A percentile compares a stretch with the other conserved stretches of the same genome.
Conservation (phyloP, 2,888 invertebrate species). For the Lepidocyrtinus sp. region DNA sequence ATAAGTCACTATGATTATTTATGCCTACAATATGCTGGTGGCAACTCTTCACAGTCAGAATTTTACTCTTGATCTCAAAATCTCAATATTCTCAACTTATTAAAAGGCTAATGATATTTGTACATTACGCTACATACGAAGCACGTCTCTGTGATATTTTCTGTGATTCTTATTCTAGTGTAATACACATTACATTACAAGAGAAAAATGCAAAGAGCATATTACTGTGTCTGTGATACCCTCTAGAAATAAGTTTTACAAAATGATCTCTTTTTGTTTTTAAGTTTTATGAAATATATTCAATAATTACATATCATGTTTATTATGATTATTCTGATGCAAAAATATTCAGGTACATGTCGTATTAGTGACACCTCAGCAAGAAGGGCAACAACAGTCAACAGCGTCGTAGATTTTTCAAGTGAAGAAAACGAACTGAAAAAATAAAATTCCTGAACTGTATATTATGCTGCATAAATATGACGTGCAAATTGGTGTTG, state of each 20-base stretch:
- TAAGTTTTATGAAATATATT: not conserved
- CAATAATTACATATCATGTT: no score
- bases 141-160: not conserved
- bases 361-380: conserved; percentile 48
- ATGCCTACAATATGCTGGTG: no score
- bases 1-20: conserved; percentile 25
- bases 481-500: not conserved
- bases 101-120: no score
- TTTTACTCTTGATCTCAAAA: no score
- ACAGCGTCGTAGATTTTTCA: not conserved
- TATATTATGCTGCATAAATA: not conserved
- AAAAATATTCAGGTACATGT: conserved; percentile 59
- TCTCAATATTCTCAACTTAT: no score
- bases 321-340: conserved; percentile 49
- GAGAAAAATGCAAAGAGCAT: no score
- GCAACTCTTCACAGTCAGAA: no score
- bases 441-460: not conserved
- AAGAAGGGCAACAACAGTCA: conserved; percentile 47
- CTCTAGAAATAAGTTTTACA: not conserved
- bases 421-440: not conserved
- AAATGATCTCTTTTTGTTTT: not conserved
- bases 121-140: no score
- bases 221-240: not conserved
- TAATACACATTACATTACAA: no score
- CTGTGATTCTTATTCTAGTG: not conserved